phyloP scores from a whole-genome alignment of 2,888 invertebrate species.

The Gibbula magus region DNA sequence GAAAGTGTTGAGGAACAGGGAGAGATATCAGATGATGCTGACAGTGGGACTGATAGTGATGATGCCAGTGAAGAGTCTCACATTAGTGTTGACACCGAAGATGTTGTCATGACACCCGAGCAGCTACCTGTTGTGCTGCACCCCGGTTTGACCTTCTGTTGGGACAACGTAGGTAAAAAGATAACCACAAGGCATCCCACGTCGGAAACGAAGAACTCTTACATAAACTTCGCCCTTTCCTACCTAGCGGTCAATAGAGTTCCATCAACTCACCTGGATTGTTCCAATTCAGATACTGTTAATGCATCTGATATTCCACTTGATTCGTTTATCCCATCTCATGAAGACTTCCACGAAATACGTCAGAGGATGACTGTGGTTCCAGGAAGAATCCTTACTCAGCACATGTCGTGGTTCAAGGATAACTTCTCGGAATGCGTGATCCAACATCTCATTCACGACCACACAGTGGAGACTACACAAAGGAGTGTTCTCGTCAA shows the following conservation, averaged over 20 bases:
- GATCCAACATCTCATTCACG: slow-evolving; percentile 31
- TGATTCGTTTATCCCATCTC: slow-evolving; percentile 10
- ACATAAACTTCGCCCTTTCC: not conserved
- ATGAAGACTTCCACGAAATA: slow-evolving; percentile 11
- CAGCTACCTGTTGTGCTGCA: not conserved
- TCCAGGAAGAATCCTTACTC: slow-evolving; percentile 28
- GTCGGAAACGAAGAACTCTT: not conserved
- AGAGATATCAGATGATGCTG: not conserved
- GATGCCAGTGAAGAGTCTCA: not conserved
- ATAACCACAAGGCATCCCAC: not conserved
- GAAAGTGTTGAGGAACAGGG: not conserved
- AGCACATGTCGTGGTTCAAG: slow-evolving; percentile 33
- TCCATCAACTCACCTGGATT: not conserved
- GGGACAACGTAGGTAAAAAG: not conserved
- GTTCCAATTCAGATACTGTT: not conserved
- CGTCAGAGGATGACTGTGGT: slow-evolving; percentile 27
- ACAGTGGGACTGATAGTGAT: too few species aligned
- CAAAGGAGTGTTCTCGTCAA: slow-evolving; percentile 32
- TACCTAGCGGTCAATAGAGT: not conserved
- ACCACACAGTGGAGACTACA: slow-evolving; percentile 27
- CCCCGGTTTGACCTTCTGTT: slow-evolving; percentile 20
- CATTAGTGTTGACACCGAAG: not conserved
- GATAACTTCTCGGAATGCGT: slow-evolving; percentile 23
- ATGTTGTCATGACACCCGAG: not conserved
- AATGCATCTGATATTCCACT: slow-evolving; percentile 24